Evolutionary conservation across 1,140 invertebrate species (phyloP).

Genomic region (Berghia stephanieae): DNA sequence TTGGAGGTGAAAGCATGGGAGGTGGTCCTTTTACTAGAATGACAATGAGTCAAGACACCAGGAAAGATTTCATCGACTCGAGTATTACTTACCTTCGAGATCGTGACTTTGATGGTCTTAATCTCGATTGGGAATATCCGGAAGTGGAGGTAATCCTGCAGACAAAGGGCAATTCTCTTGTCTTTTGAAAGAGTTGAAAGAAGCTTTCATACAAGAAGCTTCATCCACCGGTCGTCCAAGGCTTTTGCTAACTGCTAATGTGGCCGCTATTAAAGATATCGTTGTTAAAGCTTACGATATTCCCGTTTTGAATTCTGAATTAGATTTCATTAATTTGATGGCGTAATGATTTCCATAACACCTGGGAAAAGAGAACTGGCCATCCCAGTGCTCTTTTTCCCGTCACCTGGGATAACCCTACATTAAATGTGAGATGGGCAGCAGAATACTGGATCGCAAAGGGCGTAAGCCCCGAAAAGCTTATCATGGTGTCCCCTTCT

Average conservation of each 20-base stretch:
- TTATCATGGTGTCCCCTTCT: slow-evolving; percentile 90
- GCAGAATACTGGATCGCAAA: slow-evolving; percentile 39
- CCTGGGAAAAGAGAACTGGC: slow-evolving; percentile 85
- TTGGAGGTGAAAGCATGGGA: slow-evolving; percentile 97
- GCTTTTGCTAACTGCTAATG: slow-evolving; percentile 89
- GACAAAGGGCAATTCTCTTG: slow-evolving; percentile 90
- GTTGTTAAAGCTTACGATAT: slow-evolving; percentile 95
- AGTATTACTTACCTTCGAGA: slow-evolving; percentile 87
- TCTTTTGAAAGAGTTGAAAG: slow-evolving; percentile 74
- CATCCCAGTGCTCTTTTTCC: slow-evolving; percentile 71
- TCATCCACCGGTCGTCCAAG: slow-evolving; percentile 80
- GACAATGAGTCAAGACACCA: slow-evolving; percentile 41
- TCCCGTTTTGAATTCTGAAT: slow-evolving; percentile 63
- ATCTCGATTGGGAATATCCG: slow-evolving; percentile 97
- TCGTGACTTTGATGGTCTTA: slow-evolving; percentile 94
- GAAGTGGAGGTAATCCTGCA: slow-evolving; percentile 86
- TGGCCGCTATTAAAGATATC: slow-evolving; percentile 90
- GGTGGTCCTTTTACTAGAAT: slow-evolving; percentile 74
- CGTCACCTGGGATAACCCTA: neutral
- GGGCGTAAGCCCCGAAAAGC: slow-evolving; percentile 93
- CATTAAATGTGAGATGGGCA: slow-evolving; percentile 34
- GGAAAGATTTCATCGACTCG: slow-evolving; percentile 47
- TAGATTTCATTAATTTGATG: slow-evolving; percentile 88
- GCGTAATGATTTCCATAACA: slow-evolving; percentile 94
- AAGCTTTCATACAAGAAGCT: slow-evolving; percentile 54